These are phyloP conservation scores for Laupala kohalensis DNA, from an alignment of 1,140 invertebrate species.

Conservation along the genomic window DNA sequence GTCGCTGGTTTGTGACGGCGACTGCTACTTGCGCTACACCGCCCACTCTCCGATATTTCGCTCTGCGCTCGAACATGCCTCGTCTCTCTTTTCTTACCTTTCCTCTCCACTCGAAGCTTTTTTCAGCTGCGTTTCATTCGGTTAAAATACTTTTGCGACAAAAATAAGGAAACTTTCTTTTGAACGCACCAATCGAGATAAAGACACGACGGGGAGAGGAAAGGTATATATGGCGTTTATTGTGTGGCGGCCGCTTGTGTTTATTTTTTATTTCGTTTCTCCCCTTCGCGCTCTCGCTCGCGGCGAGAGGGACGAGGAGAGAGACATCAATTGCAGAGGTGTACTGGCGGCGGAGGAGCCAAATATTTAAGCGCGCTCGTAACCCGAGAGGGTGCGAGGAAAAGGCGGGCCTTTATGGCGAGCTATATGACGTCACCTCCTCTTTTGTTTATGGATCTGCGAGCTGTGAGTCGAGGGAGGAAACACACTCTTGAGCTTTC, in stretches of 20 bases:
- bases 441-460: too few relatives aligned
- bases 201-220: not conserved
- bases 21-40: too few relatives aligned
- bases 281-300: too few relatives aligned
- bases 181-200: not conserved
- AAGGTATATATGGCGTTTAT: not conserved
- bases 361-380: too few relatives aligned
- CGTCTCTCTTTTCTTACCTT: too few relatives aligned
- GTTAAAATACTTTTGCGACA: not conserved
- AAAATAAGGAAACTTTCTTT: not conserved
- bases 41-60: not conserved
- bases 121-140: not conserved
- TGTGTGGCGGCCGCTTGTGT: not conserved
- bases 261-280: not conserved
- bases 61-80: not conserved
- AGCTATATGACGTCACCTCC: too few relatives aligned
- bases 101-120: not conserved
- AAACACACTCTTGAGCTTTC: too few relatives aligned
- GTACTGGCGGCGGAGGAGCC: too few relatives aligned
- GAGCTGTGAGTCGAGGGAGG: too few relatives aligned
- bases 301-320: not conserved
- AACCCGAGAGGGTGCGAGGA: too few relatives aligned
- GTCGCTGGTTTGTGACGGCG: too few relatives aligned
- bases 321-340: not conserved
- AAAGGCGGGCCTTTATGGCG: too few relatives aligned